Evolutionary conservation across 2,797 vertebrate genomes (phyloP).

Genomic region (Squalus acanthias): DNA sequence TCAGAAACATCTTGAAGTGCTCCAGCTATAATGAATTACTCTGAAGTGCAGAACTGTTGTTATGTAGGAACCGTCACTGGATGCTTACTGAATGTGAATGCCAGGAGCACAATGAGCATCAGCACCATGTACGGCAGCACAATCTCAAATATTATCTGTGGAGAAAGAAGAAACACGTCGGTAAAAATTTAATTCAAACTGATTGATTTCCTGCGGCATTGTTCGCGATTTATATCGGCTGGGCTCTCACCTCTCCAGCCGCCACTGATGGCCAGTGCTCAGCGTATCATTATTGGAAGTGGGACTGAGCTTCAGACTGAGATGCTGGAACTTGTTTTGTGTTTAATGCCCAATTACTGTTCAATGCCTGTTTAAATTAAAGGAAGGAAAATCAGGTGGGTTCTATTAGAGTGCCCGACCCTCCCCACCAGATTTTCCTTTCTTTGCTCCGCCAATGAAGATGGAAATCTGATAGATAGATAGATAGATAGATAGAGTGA

Average conservation of each 20-base stretch:
- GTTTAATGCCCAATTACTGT: no score
- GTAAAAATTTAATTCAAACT: background rate
- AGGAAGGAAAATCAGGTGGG: background rate
- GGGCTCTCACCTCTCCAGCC: background rate
- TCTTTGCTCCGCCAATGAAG: background rate
- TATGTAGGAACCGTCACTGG: background rate
- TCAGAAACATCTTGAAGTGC: background rate
- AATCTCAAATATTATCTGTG: slow-evolving; percentile 33
- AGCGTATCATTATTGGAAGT: background rate
- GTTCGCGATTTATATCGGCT: background rate
- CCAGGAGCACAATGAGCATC: slow-evolving; percentile 20
- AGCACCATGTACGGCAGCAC: background rate
- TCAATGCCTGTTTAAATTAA: background rate
- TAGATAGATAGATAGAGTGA: no score
- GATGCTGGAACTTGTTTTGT: no score
- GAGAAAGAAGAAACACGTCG: background rate
- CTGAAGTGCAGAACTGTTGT: background rate
- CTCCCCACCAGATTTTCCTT: background rate
- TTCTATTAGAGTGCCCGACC: background rate
- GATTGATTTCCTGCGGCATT: background rate
- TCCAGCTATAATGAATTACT: background rate
- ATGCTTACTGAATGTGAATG: slow-evolving; percentile 32
- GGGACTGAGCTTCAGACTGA: background rate
- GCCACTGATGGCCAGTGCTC: background rate
- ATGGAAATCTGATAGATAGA: background rate